Evolutionary conservation across 35 echinoderm and acorn worm species (phyloP).

Genomic region (Apostichopus japonicus): DNA sequence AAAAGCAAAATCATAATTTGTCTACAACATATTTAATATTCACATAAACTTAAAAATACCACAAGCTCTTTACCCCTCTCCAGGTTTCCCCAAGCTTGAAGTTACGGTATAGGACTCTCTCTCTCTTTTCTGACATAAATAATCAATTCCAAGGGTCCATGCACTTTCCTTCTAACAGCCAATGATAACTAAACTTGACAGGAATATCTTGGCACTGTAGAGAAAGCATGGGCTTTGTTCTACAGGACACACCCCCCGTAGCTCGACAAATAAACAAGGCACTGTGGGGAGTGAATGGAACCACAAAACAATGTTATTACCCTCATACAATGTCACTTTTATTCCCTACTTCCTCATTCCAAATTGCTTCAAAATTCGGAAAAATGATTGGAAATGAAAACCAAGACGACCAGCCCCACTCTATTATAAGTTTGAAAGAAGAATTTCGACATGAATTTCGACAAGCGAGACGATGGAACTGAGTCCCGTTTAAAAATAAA

Average conservation of each 20-base stretch:
- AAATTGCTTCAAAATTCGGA: not conserved
- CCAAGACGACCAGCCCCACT: not conserved
- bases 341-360: not conserved
- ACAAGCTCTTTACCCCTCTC: too few species aligned
- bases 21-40: too few species aligned
- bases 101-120: too few species aligned
- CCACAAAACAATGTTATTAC: slow-evolving; percentile 34
- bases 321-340: not conserved
- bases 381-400: not conserved
- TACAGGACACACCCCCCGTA: slow-evolving; percentile 10
- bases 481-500: not conserved
- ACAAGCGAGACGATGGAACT: not conserved
- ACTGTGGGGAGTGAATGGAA: not conserved
- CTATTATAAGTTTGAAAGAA: not conserved
- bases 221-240: slow-evolving; percentile 31
- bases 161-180: slow-evolving; percentile 15
- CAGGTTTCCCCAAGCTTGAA: too few species aligned
- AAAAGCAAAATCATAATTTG: too few species aligned
- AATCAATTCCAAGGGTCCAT: slow-evolving; percentile 18
- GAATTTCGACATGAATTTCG: not conserved
- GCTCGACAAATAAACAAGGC: slow-evolving; percentile 47
- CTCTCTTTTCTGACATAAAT: not conserved
- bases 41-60: too few species aligned
- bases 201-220: not conserved
- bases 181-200: slow-evolving; percentile 39